Conservation (phyloP, 2,888 invertebrate species). For the Phymatocera aterrima region DNA sequence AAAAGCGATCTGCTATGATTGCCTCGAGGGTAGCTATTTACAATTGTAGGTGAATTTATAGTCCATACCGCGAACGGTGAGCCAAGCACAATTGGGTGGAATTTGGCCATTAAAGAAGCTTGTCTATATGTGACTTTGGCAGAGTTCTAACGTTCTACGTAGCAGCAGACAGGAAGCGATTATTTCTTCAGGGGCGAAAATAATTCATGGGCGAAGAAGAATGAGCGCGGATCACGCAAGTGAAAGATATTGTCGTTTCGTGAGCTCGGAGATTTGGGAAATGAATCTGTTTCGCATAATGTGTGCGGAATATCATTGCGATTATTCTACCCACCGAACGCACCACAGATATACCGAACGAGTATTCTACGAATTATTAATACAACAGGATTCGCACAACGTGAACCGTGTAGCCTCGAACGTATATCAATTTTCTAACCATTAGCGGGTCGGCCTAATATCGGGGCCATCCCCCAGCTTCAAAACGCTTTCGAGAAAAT, state of each 20-base stretch:
- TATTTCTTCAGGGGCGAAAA: background rate
- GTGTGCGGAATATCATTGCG: background rate
- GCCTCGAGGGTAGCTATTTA: too few species aligned
- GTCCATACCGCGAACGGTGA: background rate
- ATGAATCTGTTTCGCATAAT: background rate
- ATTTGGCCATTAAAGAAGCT: background rate
- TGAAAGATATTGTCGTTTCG: background rate
- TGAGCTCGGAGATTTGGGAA: background rate
- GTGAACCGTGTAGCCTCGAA: background rate
- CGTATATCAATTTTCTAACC: conserved; percentile 23
- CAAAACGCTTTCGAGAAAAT: conserved; percentile 32
- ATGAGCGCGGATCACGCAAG: background rate
- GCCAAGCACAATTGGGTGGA: background rate
- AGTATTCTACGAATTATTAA: background rate
- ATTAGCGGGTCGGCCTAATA: conserved; percentile 12
- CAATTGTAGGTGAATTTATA: too few species aligned
- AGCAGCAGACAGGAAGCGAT: background rate
- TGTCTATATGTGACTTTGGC: background rate
- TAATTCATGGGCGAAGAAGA: background rate
- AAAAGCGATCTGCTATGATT: background rate
- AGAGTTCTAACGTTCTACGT: background rate
- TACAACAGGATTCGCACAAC: background rate
- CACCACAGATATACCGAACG: background rate
- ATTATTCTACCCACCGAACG: background rate
- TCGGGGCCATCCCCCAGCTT: conserved; percentile 3